phyloP scores from a whole-genome alignment of 2,888 invertebrate genomes.

The Thymelicus lineola region DNA sequence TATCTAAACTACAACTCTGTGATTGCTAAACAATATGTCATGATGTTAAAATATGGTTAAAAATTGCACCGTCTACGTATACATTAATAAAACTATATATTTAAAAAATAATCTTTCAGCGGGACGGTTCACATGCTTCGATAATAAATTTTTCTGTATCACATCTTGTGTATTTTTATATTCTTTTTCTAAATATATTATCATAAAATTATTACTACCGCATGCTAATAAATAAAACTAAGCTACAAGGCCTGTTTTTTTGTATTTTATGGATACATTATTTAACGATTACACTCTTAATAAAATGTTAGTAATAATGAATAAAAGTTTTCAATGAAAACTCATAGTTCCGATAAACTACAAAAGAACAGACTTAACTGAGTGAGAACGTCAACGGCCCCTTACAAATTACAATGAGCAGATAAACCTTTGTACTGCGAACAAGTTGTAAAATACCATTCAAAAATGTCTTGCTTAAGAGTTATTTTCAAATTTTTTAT shows the following conservation, averaged over 20 bases:
- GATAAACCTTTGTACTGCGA: constrained; percentile 19
- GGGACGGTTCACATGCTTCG: constrained; percentile 70
- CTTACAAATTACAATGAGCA: constrained; percentile 42
- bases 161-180: constrained; percentile 63
- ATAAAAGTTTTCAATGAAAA: constrained; percentile 28
- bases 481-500: too few species aligned
- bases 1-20: constrained; percentile 49
- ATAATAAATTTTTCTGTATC: constrained; percentile 55
- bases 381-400: constrained; percentile 65
- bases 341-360: constrained; percentile 51
- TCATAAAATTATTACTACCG: constrained; percentile 64
- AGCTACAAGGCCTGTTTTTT: constrained; percentile 60
- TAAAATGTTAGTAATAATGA: constrained; percentile 4
- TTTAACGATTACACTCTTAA: constrained; percentile 31
- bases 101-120: constrained; percentile 40
- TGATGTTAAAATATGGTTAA: constrained; percentile 45
- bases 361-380: constrained; percentile 62
- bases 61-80: constrained; percentile 40
- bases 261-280: constrained; percentile 53
- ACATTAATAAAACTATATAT: constrained; percentile 39
- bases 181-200: constrained; percentile 53
- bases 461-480: not conserved
- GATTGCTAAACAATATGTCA: constrained; percentile 43
- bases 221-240: constrained; percentile 83
- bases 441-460: not conserved